phyloP scores from a whole-genome alignment of 2,888 invertebrate genomes.

The Rhodophaea formosa region DNA sequence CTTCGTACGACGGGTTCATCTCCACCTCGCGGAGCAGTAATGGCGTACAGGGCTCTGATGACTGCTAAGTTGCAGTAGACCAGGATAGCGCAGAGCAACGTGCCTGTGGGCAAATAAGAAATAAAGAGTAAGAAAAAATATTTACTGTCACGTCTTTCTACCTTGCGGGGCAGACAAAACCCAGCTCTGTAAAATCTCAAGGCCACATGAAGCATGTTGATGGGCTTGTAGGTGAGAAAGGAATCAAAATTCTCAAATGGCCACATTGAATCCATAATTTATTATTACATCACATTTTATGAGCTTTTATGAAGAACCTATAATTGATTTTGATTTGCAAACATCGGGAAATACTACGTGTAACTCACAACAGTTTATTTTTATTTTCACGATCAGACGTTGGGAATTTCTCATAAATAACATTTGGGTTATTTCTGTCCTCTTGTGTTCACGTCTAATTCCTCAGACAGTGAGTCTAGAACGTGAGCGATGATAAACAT shows the following conservation, averaged over 20 bases:
- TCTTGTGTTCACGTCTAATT: neutral
- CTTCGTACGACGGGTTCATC: constrained; percentile 53
- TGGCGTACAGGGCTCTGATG: constrained; percentile 86
- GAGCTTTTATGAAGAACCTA: neutral
- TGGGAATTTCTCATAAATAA: neutral
- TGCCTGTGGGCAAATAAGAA: constrained; percentile 79
- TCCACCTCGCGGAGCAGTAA: constrained; percentile 65
- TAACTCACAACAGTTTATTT: neutral
- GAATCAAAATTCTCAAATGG: no score
- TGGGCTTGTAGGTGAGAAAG: no score
- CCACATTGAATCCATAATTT: no score
- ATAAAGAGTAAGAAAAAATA: no score
- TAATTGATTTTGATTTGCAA: neutral
- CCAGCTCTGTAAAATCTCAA: no score
- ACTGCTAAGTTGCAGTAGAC: constrained; percentile 92
- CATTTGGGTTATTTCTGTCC: constrained; percentile 1
- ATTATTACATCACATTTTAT: no score
- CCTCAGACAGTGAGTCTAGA: neutral
- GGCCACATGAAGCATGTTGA: no score
- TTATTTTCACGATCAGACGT: neutral
- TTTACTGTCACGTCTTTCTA: no score
- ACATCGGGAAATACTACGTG: neutral
- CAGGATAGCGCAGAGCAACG: constrained; percentile 86
- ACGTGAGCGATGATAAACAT: neutral
- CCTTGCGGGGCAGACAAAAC: no score